Evolutionary conservation across 2,113 vertebrate genomes (phyloP), one percentile per base, ranked within the genome.

Genomic region (Crotalus tigris): DNA sequence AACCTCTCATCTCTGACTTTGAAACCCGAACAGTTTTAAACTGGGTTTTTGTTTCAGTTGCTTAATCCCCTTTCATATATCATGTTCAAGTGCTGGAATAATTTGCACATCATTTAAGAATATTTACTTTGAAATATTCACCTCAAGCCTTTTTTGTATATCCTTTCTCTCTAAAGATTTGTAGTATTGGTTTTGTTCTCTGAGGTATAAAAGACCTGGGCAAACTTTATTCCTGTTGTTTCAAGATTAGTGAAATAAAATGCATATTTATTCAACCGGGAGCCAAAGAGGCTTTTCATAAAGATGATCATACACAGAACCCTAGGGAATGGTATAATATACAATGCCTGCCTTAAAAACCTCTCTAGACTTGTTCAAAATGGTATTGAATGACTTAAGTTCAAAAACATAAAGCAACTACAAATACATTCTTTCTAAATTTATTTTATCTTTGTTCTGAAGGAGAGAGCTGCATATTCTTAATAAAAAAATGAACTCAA

Each of bases 121-220:
- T 98, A 97, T 98, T 98, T 98, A 97, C 98, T 98, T 98, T 98
- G 98, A 98, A 98, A 98, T 98, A 97, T 98, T 98, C 98, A 98
- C 98, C 98, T 98, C 98, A 96, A 98, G 97, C 97, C 97, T 97
- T 98, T 92, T 97, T 97, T 97, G 97, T 98, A 98, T 98, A 98
- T 98, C 97, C 97, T 97, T 97, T 97, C 96, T 97, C 98, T 98
- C 97, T 95, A 97, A 98, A 98, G 98, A 98, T 97, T 98, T 98
- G 97, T 97, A 97, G 93, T 98, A 98, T 98, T 98, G 98, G 98
- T 98, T 98, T 98, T 98, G 98, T 98, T 98, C 98, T 98, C 97
- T 98, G 97, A 98, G 98, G 98, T 98, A 98, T 98, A 98, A 98
- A 98, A 98, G 97, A 98, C 97, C 97, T 98, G 97, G 96, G 97